Evolutionary conservation across 2,797 vertebrate genomes (phyloP), one percentile per base, ranked within the genome.

Genomic region (Bufotes viridis): DNA sequence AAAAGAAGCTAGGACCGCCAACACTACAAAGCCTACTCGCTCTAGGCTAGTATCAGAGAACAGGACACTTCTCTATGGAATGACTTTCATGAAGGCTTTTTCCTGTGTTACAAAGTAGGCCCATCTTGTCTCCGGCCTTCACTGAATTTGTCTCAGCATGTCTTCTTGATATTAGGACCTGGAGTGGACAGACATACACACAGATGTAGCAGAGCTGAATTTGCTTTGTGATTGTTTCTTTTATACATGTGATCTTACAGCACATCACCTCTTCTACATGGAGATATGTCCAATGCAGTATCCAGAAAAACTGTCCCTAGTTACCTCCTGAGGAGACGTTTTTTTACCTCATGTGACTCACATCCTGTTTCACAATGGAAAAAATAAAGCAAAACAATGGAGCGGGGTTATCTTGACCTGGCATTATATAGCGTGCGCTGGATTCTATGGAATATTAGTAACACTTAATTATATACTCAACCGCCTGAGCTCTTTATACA

Each of bases 341-440:
- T 20, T 42, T 74, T 22, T 24, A 53, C 13, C 14, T 17, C 82
- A 72, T 74, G 69, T 84, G 69, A 72, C 18, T 74, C 26, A 60
- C 26, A 70, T 84, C 82, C 69, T 82, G 63, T 69, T 82, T 82
- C 49, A 69, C 63, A 69, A 69, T 69, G n/a, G 42, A 60, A 69
- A 24, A 14, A 51, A n/a, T 18, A 11, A 65, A 67, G 18, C 8
- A 82, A 69, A 26, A 82, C 63, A 55, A 55, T 78, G 75, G 55
- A 78, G 49, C 51, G 7, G 20, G 51, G 75, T 55, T 78, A 24
- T 53, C 20, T 17, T 78, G 75, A 78, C 75, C 75, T 78, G 75
- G 49, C 22, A 15, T 15, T 76, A 78, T 24, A 55, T 24, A n/a
- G 5, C 24, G 12, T 24, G 49, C 51, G n/a, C 13, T 55, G 49